These are phyloP conservation scores for Zingel zingel DNA, from an alignment of 2,113 vertebrate genomes.

Conservation along the genomic window DNA sequence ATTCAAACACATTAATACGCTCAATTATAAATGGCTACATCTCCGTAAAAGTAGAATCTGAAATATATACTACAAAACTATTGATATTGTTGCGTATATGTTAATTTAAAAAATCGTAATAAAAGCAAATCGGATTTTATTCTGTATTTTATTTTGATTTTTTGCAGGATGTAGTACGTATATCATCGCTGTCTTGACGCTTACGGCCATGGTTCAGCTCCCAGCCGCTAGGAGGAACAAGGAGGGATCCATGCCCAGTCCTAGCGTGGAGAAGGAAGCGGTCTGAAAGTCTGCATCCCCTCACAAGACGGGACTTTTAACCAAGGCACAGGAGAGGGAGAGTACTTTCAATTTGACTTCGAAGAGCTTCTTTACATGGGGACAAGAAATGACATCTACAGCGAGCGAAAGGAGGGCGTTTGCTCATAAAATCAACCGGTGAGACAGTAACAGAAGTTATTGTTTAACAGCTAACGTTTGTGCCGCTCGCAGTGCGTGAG, in stretches of 20 bases:
- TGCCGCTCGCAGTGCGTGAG: not conserved
- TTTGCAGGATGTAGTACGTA: not conserved
- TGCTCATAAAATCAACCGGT: slow-evolving; percentile 94
- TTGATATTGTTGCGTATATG: fast-evolving
- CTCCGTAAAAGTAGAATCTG: fast-evolving
- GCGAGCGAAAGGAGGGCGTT: slow-evolving; percentile 90
- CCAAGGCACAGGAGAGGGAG: slow-evolving; percentile 1
- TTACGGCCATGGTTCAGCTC: slow-evolving; percentile 55
- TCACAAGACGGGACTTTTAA: slow-evolving; percentile 44
- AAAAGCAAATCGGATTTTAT: not conserved
- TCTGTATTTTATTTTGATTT: slow-evolving; percentile 66
- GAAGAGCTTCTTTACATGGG: slow-evolving; percentile 67
- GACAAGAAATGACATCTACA: slow-evolving; percentile 80
- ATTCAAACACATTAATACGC: not conserved
- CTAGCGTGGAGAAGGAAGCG: slow-evolving; percentile 80
- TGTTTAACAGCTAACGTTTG: slow-evolving; percentile 29
- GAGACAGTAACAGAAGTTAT: slow-evolving; percentile 66
- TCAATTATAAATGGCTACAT: not conserved
- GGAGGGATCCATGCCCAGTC: slow-evolving; percentile 62
- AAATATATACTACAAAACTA: not conserved
- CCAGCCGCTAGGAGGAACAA: slow-evolving; percentile 82
- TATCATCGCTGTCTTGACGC: not conserved
- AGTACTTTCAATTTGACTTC: slow-evolving; percentile 53
- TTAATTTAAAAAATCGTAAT: not conserved
- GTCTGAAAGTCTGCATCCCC: slow-evolving; percentile 43